phyloP scores from a whole-genome alignment of 2,797 vertebrate species.

The Halcyon leucocephala region DNA sequence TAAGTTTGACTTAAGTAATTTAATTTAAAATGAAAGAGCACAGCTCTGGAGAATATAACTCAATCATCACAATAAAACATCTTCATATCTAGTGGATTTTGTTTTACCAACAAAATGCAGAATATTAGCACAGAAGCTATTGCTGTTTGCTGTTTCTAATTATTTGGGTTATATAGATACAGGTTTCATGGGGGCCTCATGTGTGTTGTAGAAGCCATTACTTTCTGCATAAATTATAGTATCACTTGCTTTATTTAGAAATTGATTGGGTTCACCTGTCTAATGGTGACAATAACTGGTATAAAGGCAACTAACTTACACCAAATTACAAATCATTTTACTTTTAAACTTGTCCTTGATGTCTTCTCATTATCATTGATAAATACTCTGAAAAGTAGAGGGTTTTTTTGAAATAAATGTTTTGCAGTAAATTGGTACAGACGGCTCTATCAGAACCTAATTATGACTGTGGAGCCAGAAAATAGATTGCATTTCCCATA shows the following conservation, averaged over 20 bases:
- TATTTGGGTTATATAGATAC: not conserved
- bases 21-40: not conserved
- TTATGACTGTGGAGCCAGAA: slow-evolving; percentile 64
- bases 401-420: not conserved
- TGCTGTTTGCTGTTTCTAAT: not conserved
- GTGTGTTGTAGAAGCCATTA: not conserved
- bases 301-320: not conserved
- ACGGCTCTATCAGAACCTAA: slow-evolving; percentile 72
- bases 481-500: slow-evolving; percentile 73
- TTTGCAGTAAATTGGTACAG: slow-evolving; percentile 64
- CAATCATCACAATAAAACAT: not conserved
- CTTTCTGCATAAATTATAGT: not conserved
- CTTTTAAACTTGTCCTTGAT: not conserved
- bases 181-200: not conserved
- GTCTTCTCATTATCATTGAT: not conserved
- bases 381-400: not conserved
- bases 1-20: not conserved
- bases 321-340: not conserved
- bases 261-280: not conserved
- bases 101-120: not conserved
- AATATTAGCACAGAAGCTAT: not conserved
- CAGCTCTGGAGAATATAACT: not conserved
- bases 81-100: not conserved
- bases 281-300: not conserved
- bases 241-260: not conserved